Conservation (phyloP, 1,140 invertebrate species). For the Maniola jurtina region DNA sequence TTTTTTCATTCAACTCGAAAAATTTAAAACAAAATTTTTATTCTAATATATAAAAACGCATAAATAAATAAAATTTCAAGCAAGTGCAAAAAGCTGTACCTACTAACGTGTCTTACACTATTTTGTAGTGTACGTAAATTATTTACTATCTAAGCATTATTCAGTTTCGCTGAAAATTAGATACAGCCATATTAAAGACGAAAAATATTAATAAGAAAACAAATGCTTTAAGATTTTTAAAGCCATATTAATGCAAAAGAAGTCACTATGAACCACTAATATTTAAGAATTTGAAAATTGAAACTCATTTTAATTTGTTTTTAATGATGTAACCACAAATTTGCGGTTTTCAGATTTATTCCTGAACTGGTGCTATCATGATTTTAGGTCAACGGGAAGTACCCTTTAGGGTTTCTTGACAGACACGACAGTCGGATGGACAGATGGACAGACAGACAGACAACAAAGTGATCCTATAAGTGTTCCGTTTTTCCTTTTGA, state of each 20-base stretch:
- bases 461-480: too few relatives aligned
- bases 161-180: slow-evolving; percentile 2
- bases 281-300: too few relatives aligned
- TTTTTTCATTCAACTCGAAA: neutral
- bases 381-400: too few relatives aligned
- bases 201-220: slow-evolving; percentile 2
- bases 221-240: neutral
- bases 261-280: too few relatives aligned
- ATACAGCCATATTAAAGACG: neutral
- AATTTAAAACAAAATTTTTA: neutral
- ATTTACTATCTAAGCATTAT: slow-evolving; percentile 6
- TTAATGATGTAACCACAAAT: too few relatives aligned
- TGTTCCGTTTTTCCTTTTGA: too few relatives aligned
- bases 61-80: slow-evolving; percentile 2
- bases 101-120: slow-evolving; percentile 13
- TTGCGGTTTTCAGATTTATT: too few relatives aligned
- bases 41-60: slow-evolving; percentile 3
- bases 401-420: too few relatives aligned
- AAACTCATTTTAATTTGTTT: too few relatives aligned
- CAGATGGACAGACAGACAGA: too few relatives aligned
- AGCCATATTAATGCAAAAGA: neutral
- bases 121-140: slow-evolving; percentile 10
- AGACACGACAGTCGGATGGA: too few relatives aligned
- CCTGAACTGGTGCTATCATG: too few relatives aligned
- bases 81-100: slow-evolving; percentile 8